A percentile compares a stretch with the other conserved stretches of the same genome.
Conservation (phyloP, 2,888 invertebrate genomes). For the Luperina nickerlii region DNA sequence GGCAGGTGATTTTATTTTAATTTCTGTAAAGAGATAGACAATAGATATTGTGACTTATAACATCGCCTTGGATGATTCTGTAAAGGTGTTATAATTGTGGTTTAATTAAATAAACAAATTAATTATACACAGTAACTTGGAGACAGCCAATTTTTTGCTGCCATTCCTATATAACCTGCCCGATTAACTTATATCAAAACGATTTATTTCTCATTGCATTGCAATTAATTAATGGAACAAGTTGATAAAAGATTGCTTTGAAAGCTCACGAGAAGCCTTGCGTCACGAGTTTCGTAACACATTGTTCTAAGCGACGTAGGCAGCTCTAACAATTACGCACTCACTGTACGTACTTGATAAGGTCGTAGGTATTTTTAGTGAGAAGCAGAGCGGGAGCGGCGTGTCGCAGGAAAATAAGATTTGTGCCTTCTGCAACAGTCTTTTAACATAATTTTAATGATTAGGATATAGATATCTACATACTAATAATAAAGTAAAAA, state of each 20-base stretch:
- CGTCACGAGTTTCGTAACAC: slow-evolving; percentile 68
- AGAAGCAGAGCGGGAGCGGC: slow-evolving; percentile 7
- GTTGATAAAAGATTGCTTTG: slow-evolving; percentile 40
- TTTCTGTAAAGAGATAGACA: too few relatives aligned
- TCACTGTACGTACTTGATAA: slow-evolving; percentile 31
- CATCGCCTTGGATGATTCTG: too few relatives aligned
- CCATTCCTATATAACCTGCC: neutral
- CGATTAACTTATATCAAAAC: neutral
- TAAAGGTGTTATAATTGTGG: too few relatives aligned
- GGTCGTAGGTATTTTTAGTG: neutral
- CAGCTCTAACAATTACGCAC: slow-evolving; percentile 54
- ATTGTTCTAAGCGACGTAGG: slow-evolving; percentile 67
- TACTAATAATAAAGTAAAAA: neutral
- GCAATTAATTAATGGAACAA: slow-evolving; percentile 7
- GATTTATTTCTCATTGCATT: neutral
- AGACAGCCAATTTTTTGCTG: neutral
- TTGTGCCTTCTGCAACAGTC: neutral
- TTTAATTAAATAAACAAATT: too few relatives aligned
- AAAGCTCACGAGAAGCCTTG: slow-evolving; percentile 63
- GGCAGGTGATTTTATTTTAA: too few relatives aligned
- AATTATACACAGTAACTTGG: neutral
- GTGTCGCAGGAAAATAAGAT: neutral
- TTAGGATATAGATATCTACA: neutral
- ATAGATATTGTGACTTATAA: too few relatives aligned
- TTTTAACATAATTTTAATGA: neutral